Base-by-base conservation (phyloP, 2,113 vertebrate genomes). In the Carollia perspicillata region DNA sequence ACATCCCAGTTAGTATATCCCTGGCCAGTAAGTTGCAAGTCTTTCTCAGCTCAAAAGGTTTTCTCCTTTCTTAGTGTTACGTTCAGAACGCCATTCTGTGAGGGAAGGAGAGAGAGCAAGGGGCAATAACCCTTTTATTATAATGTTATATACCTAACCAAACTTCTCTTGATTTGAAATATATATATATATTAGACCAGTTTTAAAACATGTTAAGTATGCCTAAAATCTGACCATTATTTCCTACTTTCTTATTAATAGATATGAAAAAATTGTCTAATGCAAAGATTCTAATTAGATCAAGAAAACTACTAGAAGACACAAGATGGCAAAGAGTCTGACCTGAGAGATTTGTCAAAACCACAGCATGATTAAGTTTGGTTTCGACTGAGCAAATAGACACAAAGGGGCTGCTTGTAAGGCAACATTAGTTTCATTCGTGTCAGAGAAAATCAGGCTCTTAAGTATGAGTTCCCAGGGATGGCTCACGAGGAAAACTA, bases 271-370 rank as follows among this genome's bases (percentile, higher is more conserved):
- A 65, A 42, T 47, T 9, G 65, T 81, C 47, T 89, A 94, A 51
- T 79, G 20, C 79, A 72, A 89, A 85, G 33, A 66, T 68, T 65
- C 80, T 80, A 65, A 71, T 89, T 90, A 93, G 37, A 78, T 71
- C 33, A 95, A 85, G 78, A 86, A 89, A 96, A 44, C 71, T 94
- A 60, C 33, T 55, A 92, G 78, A 55, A 97, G 58, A 81, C 20
- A 49, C 47, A 86, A 77, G 17, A 55, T 66, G 87, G 72, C 71
- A 91, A 94, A 80, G 35, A 55, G 44, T 86, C 44, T 79, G 95
- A 22, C 66, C 33, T 58, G 35, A 66, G 53, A 90, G 44, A 53
- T 87, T 68, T 89, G 74, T 69, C 44, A 69, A 75, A 89, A 22
- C 74, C 84, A 63, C 49, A 92, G 58, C 18, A 66, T 28, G 55